Evolutionary conservation across 2,797 vertebrate genomes (phyloP).

Genomic region (Lutjanus campechanus): DNA sequence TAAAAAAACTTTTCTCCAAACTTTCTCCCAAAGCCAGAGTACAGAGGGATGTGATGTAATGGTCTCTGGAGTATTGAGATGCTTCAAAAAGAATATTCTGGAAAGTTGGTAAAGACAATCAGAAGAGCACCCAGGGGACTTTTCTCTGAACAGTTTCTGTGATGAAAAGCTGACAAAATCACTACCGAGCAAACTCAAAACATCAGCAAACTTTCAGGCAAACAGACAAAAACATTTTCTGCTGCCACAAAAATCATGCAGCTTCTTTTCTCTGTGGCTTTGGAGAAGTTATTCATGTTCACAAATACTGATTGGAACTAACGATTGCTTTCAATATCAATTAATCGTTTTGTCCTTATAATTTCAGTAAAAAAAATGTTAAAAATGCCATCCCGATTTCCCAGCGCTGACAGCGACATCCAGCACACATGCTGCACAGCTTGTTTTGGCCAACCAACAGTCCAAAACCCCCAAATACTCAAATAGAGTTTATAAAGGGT

Average conservation of each 20-base stretch:
- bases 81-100: background rate
- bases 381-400: background rate
- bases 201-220: slow-evolving; percentile 13
- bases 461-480: background rate
- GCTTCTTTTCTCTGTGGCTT: slow-evolving; percentile 1
- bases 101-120: slow-evolving; percentile 10
- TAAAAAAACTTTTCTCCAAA: slow-evolving; percentile 15
- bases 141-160: slow-evolving; percentile 18
- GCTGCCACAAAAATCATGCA: background rate
- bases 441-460: background rate
- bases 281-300: background rate
- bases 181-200: background rate
- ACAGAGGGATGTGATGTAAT: background rate
- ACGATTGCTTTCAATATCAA: background rate
- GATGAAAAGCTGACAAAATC: slow-evolving; percentile 35
- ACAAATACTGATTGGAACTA: background rate
- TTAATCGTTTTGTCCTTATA: background rate
- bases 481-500: too few species aligned
- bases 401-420: background rate
- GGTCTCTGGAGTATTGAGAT: slow-evolving; percentile 2
- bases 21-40: background rate
- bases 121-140: slow-evolving; percentile 17
- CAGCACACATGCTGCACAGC: background rate
- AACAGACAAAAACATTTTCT: background rate
- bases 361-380: background rate